Evolutionary conservation across 2,113 vertebrate species (phyloP), one percentile per base, ranked within the genome.

Genomic region (Odontesthes bonariensis): DNA sequence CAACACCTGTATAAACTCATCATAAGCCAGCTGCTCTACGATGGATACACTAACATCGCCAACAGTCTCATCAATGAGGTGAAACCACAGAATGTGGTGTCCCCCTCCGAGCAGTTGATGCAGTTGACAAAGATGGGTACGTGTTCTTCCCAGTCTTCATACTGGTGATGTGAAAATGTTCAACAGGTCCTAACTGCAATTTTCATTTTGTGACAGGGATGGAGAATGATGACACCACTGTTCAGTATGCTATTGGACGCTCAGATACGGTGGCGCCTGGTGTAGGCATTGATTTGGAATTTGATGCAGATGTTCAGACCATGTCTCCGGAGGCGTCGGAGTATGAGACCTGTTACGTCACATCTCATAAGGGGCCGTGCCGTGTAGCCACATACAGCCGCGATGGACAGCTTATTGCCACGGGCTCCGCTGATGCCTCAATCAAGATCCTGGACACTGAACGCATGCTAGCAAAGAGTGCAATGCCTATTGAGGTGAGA

Each of bases 361-460:
- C 98, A 0, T 99, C 98, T 12, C 98, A 99, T 59, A 99, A 99
- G 77, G 98, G 98, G 9, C 98, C 98, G 0, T 99, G 98, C 73
- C 95, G 98, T 0, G 96, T 99, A 0, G 98, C 97, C 20, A 98
- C 97, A 0, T 99, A 99, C 47, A 99, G 98, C 76, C 94, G 98
- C 5, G 98, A 99, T 0, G 98, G 98, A 0, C 98, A 99, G 88
- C 88, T 99, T 7, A 99, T 99, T 12, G 98, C 98, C 32, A 99
- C 98, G 0, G 98, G 98, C 27, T 99, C 98, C 1, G 98, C 98
- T 0, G 98, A 99, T 0, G 97, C 98, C 3, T 99, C 98, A 57
- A 99, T 99, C 86, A 99, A 99, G 92, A 98, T 99, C 79, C 94
- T 99, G 68, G 98, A 99, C 80, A 99, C 98, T 0, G 98, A 99